A percentile compares a stretch with the other conserved stretches of the same genome.
Conservation (phyloP, 2,113 vertebrate genomes). For the Etheostoma spectabile region DNA sequence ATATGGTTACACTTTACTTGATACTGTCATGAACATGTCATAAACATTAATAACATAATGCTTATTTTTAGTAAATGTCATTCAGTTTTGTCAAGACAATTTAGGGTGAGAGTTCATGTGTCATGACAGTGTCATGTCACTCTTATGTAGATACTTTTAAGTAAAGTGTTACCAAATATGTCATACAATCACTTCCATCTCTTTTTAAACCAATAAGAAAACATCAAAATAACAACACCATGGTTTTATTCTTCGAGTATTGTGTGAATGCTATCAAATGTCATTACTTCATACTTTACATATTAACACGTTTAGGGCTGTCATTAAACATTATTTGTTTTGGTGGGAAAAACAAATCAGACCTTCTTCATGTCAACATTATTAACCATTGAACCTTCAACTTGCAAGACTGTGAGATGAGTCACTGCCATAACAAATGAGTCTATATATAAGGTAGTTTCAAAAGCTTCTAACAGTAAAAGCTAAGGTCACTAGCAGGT, state of each 20-base stretch:
- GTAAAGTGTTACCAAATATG: too few relatives aligned
- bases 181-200: not conserved
- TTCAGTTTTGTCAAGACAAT: too few relatives aligned
- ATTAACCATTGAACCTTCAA: not conserved
- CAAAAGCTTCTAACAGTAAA: not conserved
- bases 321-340: conserved; percentile 19
- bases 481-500: not conserved
- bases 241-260: conserved; percentile 1
- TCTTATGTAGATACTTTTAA: too few relatives aligned
- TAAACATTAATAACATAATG: too few relatives aligned
- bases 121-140: too few relatives aligned
- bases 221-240: not conserved
- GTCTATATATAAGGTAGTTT: conserved; percentile 15
- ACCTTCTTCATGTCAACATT: not conserved
- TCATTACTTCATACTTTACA: conserved; percentile 9
- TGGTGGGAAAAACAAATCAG: not conserved
- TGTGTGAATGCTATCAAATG: conserved; percentile 19
- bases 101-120: too few relatives aligned
- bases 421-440: not conserved
- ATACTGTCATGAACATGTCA: too few relatives aligned
- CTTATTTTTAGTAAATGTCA: too few relatives aligned
- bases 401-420: conserved; percentile 2
- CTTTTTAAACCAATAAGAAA: not conserved
- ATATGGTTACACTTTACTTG: not conserved
- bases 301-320: conserved; percentile 17